Percentiles rank a stretch among this genome's conserved stretches.
Evolutionary conservation across 64 coral and sea anemone species (phyloP).

Genomic region (Catalaphyllia jardinei): DNA sequence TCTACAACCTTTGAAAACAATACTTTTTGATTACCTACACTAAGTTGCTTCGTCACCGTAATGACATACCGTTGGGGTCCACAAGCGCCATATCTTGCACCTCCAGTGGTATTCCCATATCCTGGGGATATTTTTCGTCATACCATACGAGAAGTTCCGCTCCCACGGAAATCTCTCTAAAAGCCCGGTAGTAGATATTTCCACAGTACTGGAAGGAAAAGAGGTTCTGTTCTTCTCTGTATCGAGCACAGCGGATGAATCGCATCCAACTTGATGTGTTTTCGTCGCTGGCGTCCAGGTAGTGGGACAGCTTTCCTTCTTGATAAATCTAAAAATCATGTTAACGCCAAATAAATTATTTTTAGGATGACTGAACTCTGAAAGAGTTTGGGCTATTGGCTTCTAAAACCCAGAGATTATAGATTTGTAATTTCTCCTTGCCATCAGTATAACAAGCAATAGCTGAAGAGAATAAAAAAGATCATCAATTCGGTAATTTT

Average conservation of each 20-base stretch:
- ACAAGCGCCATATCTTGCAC: conserved; percentile 70
- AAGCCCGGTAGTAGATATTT: conserved; percentile 83
- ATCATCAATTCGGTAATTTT: too few species aligned
- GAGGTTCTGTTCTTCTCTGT: conserved; percentile 75
- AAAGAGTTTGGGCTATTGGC: too few species aligned
- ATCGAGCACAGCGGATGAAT: conserved; percentile 78
- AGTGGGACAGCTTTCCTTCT: conserved; percentile 70
- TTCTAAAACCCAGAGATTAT: too few species aligned
- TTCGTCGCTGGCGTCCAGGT: conserved; percentile 78
- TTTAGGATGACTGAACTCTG: not conserved
- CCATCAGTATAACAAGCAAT: too few species aligned
- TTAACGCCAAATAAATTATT: not conserved
- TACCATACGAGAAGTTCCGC: conserved; percentile 82
- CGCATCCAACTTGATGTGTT: conserved; percentile 89
- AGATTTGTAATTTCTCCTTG: too few species aligned
- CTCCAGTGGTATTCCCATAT: conserved; percentile 80
- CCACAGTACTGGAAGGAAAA: conserved; percentile 79
- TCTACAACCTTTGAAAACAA: not conserved
- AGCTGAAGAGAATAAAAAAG: too few species aligned
- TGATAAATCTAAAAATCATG: conserved; percentile 56
- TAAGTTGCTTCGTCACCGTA: conserved; percentile 48
- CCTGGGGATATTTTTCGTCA: conserved; percentile 82
- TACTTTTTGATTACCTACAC: conserved; percentile 44
- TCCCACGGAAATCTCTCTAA: conserved; percentile 64
- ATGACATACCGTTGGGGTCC: conserved; percentile 71